Base-by-base conservation (phyloP, 1,140 invertebrate species). In the Aphaenogaster ashmeadi region DNA sequence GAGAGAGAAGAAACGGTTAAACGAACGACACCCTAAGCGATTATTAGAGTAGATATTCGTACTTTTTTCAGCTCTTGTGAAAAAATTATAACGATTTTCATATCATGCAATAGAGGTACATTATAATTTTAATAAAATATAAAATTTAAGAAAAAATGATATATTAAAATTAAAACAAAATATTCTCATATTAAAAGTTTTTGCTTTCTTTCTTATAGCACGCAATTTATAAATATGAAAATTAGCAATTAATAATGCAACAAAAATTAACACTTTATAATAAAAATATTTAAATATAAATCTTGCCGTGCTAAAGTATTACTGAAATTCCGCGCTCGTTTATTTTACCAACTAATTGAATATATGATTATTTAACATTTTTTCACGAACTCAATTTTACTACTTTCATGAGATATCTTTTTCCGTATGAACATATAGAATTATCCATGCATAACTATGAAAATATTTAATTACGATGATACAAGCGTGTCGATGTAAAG, bases 401-500 rank as follows among this genome's bases (percentile, higher is more conserved):
- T 66, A 64, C 66, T 81, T 27, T 78, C 1, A 27, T 44, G 36
- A 56, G 15, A 81, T 54, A 69, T 77, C 44, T 15, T 5, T 81
- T 67, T 11, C 8, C n/a, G 18, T 44, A 13, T 11, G 9, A 41
- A 71, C 18, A 27, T 54, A 8, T 13, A 71, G 21, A 54, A 81
- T 81, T 13, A 71, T 44, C 4, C 21, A 33, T 47, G 27, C 15
- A 36, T 33, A 47, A 80, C 2, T 6, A 41, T 6, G 8, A 72
- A 81, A 56, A 56, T 81, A 81, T 81, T 56, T 15, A 11, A 56
- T 44, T 81, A 15, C 50, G 66, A 80, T 54, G 13, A 67, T 38
- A 11, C 1, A 21, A 21, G 11, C 9, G n/a, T 47, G 41, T 33
- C 7, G 9, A 60, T 77, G 33, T 27, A 77, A 60, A 56, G 41